Conservation (phyloP, 2,797 vertebrate genomes). For the Macrochelys suwanniensis region DNA sequence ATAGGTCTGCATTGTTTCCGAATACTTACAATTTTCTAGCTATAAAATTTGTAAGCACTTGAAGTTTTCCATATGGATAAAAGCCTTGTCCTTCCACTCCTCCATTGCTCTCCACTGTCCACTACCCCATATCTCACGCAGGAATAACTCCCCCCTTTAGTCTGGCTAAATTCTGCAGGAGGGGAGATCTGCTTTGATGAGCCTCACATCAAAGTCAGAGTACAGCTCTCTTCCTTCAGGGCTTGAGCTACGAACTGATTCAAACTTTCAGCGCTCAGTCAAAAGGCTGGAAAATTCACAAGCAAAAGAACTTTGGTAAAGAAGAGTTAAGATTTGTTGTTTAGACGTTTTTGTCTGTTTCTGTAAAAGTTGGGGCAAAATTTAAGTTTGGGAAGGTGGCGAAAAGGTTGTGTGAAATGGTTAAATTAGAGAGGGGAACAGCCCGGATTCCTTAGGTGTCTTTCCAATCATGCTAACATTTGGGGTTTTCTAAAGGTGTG, state of each 20-base stretch:
- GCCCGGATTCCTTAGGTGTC: neutral
- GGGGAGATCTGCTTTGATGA: neutral
- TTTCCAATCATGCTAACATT: neutral
- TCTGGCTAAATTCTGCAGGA: neutral
- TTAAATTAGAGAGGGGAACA: neutral
- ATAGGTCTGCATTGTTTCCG: neutral
- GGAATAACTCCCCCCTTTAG: neutral
- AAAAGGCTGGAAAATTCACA: neutral
- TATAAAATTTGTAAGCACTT: neutral
- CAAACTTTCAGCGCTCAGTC: neutral
- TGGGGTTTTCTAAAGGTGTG: neutral
- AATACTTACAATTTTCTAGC: neutral
- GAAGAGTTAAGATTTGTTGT: neutral
- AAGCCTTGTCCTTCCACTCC: neutral
- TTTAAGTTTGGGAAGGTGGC: neutral
- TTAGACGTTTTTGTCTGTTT: neutral
- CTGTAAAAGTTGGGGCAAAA: neutral
- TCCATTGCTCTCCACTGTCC: neutral
- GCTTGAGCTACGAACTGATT: neutral
- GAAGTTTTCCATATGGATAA: neutral
- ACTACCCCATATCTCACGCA: neutral
- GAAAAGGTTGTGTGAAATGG: neutral
- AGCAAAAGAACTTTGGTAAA: neutral
- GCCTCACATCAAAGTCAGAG: neutral
- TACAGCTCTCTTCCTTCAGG: neutral